A percentile compares a stretch with the other conserved stretches of the same genome.
These are phyloP conservation scores for Calliscelio sp. DNA, from an alignment of 2,888 invertebrate species.

Conservation along the genomic window DNA sequence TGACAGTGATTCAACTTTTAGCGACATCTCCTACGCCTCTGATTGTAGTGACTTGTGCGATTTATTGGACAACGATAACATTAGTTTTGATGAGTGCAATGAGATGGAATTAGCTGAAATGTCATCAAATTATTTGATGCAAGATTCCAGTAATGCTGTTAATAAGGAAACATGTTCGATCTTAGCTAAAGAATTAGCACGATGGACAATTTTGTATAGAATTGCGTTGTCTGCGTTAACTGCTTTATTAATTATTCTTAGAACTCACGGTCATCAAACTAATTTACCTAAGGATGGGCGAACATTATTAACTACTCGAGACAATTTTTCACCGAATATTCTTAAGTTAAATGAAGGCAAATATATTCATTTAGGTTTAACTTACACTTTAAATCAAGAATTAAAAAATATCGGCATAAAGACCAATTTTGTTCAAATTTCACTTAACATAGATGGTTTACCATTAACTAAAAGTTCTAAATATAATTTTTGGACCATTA, in stretches of 20 bases:
- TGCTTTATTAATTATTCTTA: conserved; percentile 18
- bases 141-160: neutral
- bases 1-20: conserved; percentile 4
- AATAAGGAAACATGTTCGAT: neutral
- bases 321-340: neutral
- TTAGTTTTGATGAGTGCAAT: neutral
- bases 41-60: conserved; percentile 4
- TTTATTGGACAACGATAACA: conserved; percentile 6
- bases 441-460: conserved; percentile 16
- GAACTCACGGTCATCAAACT: conserved; percentile 8
- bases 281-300: conserved; percentile 30
- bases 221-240: neutral
- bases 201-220: conserved; percentile 8
- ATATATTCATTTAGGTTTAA: conserved; percentile 25
- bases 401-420: neutral
- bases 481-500: conserved; percentile 17
- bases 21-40: conserved; percentile 2
- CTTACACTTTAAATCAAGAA: neutral
- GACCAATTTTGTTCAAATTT: neutral
- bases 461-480: conserved; percentile 15
- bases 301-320: conserved; percentile 10
- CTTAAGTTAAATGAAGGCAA: conserved; percentile 12
- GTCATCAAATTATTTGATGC: neutral
- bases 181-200: neutral
- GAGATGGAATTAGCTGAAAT: neutral